Evolutionary conservation across 2,888 invertebrate genomes (phyloP).

Genomic region (Pollenia labialis): DNA sequence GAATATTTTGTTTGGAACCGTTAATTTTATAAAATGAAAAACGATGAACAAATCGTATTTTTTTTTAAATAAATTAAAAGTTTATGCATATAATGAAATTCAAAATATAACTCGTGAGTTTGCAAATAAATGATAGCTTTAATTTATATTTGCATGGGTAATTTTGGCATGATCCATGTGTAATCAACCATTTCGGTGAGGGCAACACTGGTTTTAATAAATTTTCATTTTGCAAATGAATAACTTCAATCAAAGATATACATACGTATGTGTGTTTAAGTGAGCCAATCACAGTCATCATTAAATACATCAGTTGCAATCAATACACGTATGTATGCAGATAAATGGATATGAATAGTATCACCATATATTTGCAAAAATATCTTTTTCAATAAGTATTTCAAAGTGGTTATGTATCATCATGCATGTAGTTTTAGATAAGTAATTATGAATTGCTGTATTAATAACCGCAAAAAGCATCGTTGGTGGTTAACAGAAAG

Average conservation of each 20-base stretch:
- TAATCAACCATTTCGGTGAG: too few relatives aligned
- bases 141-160: too few relatives aligned
- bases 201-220: not conserved
- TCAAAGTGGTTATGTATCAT: not conserved
- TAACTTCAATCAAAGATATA: not conserved
- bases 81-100: too few relatives aligned
- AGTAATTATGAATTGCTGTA: slow-evolving; percentile 21
- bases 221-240: not conserved
- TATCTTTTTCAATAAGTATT: not conserved
- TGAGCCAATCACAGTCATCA: slow-evolving; percentile 39
- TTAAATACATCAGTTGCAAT: slow-evolving; percentile 47
- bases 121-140: too few relatives aligned
- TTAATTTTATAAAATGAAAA: too few relatives aligned
- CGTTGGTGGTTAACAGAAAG: slow-evolving; percentile 38
- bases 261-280: slow-evolving; percentile 5
- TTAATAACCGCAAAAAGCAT: slow-evolving; percentile 64
- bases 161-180: too few relatives aligned
- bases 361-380: slow-evolving; percentile 46
- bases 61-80: too few relatives aligned
- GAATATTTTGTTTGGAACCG: too few relatives aligned
- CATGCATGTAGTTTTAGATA: not conserved
- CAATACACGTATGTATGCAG: not conserved
- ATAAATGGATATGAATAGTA: slow-evolving; percentile 46
- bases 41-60: too few relatives aligned
- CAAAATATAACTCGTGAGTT: too few relatives aligned